A percentile compares a stretch with the other conserved stretches of the same genome.
phyloP scores from a whole-genome alignment of 2,113 vertebrate species.

The Sisor rabdophorus region DNA sequence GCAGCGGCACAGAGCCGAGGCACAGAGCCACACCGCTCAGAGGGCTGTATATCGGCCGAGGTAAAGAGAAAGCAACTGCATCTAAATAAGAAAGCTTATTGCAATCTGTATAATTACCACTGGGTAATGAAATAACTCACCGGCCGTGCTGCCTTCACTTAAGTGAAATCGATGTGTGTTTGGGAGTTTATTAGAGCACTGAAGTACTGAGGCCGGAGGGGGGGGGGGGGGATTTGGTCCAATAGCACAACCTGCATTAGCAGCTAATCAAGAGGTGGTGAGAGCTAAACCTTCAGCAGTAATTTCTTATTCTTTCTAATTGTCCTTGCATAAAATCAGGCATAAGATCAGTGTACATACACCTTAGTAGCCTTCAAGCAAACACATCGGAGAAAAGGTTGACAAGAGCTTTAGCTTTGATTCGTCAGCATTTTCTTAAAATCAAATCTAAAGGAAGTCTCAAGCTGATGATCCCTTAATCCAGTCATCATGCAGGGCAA shows the following conservation, averaged over 20 bases:
- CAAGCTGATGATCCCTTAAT: conserved; percentile 33
- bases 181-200: conserved; percentile 76
- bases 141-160: conserved; percentile 73
- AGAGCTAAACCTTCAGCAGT: conserved; percentile 35
- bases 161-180: conserved; percentile 74
- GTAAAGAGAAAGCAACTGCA: conserved; percentile 57
- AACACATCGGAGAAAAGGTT: conserved; percentile 15
- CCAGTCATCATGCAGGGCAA: not conserved
- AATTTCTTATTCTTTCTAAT: not conserved
- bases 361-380: not conserved
- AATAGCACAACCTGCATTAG: conserved; percentile 53
- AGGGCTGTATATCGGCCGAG: conserved; percentile 58
- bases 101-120: conserved; percentile 77
- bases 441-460: not conserved
- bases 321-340: not conserved
- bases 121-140: conserved; percentile 77
- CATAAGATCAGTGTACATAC: not conserved
- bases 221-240: conserved; percentile 46
- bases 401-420: conserved; percentile 5
- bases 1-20: not conserved
- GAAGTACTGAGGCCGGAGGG: conserved; percentile 60
- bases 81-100: conserved; percentile 74
- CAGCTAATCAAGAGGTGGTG: conserved; percentile 60
- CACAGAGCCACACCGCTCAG: conserved; percentile 18
- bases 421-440: not conserved